A percentile compares a stretch with the other conserved stretches of the same genome.
Conservation (phyloP, 2,888 invertebrate species). For the Cremastinae sp. region DNA sequence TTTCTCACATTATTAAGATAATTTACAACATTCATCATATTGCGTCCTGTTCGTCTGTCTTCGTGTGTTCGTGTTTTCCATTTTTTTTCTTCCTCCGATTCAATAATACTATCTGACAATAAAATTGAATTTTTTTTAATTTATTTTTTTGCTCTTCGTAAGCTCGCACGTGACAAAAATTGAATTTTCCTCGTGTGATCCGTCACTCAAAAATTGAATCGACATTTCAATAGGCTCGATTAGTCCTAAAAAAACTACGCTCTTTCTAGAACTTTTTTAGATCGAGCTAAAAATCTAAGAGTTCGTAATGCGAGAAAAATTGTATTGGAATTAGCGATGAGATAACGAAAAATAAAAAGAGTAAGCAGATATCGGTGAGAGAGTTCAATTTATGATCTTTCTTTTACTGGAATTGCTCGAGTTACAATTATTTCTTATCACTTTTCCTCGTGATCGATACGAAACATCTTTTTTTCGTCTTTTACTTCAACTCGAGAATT, state of each 20-base stretch:
- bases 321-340: constrained; percentile 44
- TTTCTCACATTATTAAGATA: constrained; percentile 68
- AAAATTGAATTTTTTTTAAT: constrained; percentile 55
- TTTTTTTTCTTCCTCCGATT: constrained; percentile 65
- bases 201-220: constrained; percentile 57
- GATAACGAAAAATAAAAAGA: constrained; percentile 2
- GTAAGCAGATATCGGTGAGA: constrained; percentile 9
- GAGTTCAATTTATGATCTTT: background rate
- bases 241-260: constrained; percentile 67
- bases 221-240: constrained; percentile 64
- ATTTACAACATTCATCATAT: constrained; percentile 74
- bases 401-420: too few species aligned
- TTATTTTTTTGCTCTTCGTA: constrained; percentile 60
- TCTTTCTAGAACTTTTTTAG: constrained; percentile 64
- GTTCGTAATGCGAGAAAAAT: constrained; percentile 70
- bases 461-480: background rate
- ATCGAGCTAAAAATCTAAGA: constrained; percentile 72
- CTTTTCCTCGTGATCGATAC: background rate
- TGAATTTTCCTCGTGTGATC: constrained; percentile 45
- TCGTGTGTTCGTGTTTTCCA: constrained; percentile 38
- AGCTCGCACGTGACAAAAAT: constrained; percentile 68
- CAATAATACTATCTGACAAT: constrained; percentile 70
- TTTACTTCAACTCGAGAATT: too few species aligned
- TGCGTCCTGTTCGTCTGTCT: constrained; percentile 1
- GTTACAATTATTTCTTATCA: too few species aligned